Conservation (phyloP, 1,140 invertebrate species). For the Cotesia vestalis region DNA sequence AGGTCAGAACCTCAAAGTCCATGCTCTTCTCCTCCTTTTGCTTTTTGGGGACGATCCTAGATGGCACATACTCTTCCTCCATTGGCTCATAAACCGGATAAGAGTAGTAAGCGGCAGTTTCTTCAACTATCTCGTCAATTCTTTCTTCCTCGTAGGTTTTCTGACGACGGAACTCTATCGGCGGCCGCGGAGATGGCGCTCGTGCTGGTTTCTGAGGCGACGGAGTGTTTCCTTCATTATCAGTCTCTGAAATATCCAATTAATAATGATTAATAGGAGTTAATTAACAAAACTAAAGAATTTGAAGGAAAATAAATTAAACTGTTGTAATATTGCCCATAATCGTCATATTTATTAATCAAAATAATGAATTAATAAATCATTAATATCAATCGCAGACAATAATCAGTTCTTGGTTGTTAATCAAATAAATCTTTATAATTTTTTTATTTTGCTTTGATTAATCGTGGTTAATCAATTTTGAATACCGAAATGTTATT, state of each 20-base stretch:
- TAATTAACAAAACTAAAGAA: background rate
- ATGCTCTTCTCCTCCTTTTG: background rate
- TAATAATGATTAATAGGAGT: too few relatives aligned
- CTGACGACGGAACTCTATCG: conserved; percentile 31
- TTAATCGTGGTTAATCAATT: conserved; percentile 20
- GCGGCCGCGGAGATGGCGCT: conserved; percentile 56
- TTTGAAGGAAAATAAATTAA: background rate
- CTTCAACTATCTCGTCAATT: conserved; percentile 74
- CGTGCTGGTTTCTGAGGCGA: conserved; percentile 67
- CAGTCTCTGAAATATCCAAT: conserved; percentile 72
- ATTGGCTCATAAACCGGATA: conserved; percentile 55
- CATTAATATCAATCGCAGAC: conserved; percentile 54
- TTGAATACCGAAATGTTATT: too few relatives aligned
- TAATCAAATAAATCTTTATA: conserved; percentile 4
- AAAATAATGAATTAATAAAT: conserved; percentile 63
- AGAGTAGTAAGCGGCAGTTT: conserved; percentile 73
- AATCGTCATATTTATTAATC: conserved; percentile 42
- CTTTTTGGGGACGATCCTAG: too few relatives aligned
- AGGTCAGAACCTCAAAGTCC: conserved; percentile 56
- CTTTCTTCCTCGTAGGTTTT: conserved; percentile 75
- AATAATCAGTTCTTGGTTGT: conserved; percentile 48
- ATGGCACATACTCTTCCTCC: too few relatives aligned
- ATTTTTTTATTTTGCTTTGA: conserved; percentile 20
- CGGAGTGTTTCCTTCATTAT: conserved; percentile 72
- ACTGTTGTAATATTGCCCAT: too few relatives aligned